Base-by-base conservation (phyloP, 2,113 vertebrate genomes). In the Cephalophus harveyi region DNA sequence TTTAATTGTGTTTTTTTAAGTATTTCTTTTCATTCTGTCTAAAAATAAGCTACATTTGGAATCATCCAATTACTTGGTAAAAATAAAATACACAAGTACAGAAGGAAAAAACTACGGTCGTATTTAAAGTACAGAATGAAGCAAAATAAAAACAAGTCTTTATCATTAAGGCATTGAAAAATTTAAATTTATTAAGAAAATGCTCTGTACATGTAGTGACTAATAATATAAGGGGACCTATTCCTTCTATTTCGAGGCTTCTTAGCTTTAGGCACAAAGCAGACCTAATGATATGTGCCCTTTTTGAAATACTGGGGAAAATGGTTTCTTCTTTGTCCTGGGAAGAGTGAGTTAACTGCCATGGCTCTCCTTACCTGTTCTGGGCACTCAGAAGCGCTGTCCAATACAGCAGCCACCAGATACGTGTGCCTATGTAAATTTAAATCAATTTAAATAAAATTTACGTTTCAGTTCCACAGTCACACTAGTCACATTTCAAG, bases 1-100 rank as follows among this genome's bases (percentile, higher is more conserved):
- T 96, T 95, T 89, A 95, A 74, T 40, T 55, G 17, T 60, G 81
- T 25, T 74, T 85, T 85, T 97, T 96, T 84, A 93, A 90, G 50
- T 55, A 82, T 91, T 30, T 89, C 33, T 91, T 67, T 88, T 89
- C 59, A 10, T 85, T 94, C 71, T 88, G 52, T 87, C 74, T 95
- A 14, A 97, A 92, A 67, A 95, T 25, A 89, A 13, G 62, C 59
- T 96, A 81, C 4, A 87, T 13, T 36, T 95, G 21, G 33, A 15
- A 91, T 92, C 60, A 50, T 36, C 36, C 54, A 96, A 76, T 36
- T 87, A n/a, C 13, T 64, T 48, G 14, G 52, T 64, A 40, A 95
- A 33, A 89, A 16, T 71, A 93, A 93, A 50, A 62, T 13, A 87
- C 28, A 43, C 28, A 71, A 46, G 59, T 57, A 94, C 13, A 50